These are phyloP conservation scores for Australoheros scitulus DNA, from an alignment of 2,113 vertebrate genomes.

Conservation along the genomic window DNA sequence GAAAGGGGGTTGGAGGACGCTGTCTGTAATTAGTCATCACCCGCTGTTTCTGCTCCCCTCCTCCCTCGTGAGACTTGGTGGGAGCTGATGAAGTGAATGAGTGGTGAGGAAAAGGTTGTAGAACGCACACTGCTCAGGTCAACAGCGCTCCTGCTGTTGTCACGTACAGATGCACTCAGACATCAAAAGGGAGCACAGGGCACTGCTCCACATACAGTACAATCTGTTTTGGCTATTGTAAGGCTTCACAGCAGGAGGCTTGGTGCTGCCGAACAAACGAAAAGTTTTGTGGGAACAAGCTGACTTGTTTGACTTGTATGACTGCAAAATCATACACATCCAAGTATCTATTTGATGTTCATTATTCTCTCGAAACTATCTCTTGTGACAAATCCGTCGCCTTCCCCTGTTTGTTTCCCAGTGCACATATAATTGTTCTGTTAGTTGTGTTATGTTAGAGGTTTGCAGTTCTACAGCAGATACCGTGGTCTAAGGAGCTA, in stretches of 20 bases:
- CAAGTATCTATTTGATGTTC: not conserved
- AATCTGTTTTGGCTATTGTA: constrained; percentile 20
- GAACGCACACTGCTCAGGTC: constrained; percentile 10
- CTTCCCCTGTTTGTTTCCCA: not conserved
- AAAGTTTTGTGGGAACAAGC: not conserved
- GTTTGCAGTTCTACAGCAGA: not conserved
- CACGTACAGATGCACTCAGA: constrained; percentile 9
- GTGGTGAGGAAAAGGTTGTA: constrained; percentile 14
- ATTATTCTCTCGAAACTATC: not conserved
- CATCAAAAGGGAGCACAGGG: constrained; percentile 1
- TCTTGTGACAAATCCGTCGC: not conserved
- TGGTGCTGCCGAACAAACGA: constrained; percentile 14
- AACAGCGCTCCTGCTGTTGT: not conserved
- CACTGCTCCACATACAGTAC: not conserved
- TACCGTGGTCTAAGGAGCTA: not conserved
- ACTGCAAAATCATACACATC: not conserved
- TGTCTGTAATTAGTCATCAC: constrained; percentile 49
- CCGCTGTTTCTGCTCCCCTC: constrained; percentile 28
- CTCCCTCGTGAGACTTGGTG: constrained; percentile 4
- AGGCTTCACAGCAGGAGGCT: constrained; percentile 7
- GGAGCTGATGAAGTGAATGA: constrained; percentile 45
- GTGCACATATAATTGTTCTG: not conserved
- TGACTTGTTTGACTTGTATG: not conserved
- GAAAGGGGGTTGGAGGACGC: constrained; percentile 16
- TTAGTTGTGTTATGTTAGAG: not conserved